Conservation (phyloP, 2,888 invertebrate species). For the Trissoscelio sp. region DNA sequence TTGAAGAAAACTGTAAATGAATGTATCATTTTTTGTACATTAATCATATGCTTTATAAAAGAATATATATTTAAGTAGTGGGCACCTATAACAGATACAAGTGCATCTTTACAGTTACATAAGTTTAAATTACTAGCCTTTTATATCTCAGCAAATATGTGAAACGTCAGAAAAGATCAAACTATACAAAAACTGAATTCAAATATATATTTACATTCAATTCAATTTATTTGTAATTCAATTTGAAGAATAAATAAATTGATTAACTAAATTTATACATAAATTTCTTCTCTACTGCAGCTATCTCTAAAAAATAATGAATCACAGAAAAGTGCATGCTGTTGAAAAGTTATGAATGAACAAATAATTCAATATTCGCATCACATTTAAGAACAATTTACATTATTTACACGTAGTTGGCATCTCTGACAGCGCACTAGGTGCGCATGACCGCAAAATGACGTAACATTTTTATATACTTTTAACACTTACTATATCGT, state of each 20-base stretch:
- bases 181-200: not conserved
- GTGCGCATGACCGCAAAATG: conserved; percentile 52
- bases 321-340: not conserved
- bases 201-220: too few species aligned
- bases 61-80: too few species aligned
- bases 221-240: too few species aligned
- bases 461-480: conserved; percentile 50
- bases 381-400: not conserved
- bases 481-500: conserved; percentile 31
- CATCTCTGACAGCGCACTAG: conserved; percentile 31
- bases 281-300: too few species aligned
- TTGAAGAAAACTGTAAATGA: too few species aligned
- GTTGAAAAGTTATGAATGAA: not conserved
- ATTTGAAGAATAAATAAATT: not conserved
- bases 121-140: conserved; percentile 10
- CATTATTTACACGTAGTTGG: conserved; percentile 43
- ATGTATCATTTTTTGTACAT: too few species aligned
- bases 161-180: not conserved
- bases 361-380: not conserved
- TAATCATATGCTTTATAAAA: too few species aligned
- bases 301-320: not conserved
- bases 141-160: conserved; percentile 1
- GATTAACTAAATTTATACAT: not conserved
- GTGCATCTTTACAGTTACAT: conserved; percentile 14
- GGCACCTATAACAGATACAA: too few species aligned